Percentiles rank a stretch among this genome's conserved stretches.
These are phyloP conservation scores for Oscheius sp. DNA, from an alignment of 2,888 invertebrate species.

Conservation along the genomic window DNA sequence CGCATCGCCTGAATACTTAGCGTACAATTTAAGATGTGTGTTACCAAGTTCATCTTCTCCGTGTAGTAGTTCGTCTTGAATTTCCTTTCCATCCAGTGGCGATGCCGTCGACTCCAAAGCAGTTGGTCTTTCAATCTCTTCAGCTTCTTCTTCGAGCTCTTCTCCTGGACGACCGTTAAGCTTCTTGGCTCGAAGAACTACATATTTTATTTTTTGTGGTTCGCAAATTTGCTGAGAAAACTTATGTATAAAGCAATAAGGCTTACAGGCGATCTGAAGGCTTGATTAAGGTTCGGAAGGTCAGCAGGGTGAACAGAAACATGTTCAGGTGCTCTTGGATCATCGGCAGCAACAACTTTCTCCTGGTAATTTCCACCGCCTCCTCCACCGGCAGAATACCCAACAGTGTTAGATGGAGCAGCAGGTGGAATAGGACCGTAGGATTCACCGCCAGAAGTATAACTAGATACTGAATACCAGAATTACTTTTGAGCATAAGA, in stretches of 20 bases:
- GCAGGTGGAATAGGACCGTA: constrained; percentile 1
- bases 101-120: constrained; percentile 43
- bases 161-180: constrained; percentile 36
- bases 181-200: constrained; percentile 41
- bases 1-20: neutral
- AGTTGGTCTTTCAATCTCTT: constrained; percentile 36
- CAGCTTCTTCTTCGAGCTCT: constrained; percentile 44
- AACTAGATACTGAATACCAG: constrained; percentile 14
- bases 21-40: neutral
- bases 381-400: constrained; percentile 20
- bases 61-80: constrained; percentile 39
- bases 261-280: constrained; percentile 38
- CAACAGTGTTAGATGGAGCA: constrained; percentile 13
- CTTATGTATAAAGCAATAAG: neutral
- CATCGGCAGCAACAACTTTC: constrained; percentile 34
- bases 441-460: constrained; percentile 31
- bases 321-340: constrained; percentile 25
- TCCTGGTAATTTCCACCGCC: constrained; percentile 21
- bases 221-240: constrained; percentile 20
- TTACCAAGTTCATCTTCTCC: constrained; percentile 8
- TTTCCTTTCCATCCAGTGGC: constrained; percentile 38
- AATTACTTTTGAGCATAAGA: neutral
- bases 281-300: constrained; percentile 33
- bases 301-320: constrained; percentile 1
- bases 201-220: constrained; percentile 39